A percentile compares a stretch with the other conserved stretches of the same genome.
Evolutionary conservation across 2,888 invertebrate genomes (phyloP).

Genomic region (Luperina nickerlii): DNA sequence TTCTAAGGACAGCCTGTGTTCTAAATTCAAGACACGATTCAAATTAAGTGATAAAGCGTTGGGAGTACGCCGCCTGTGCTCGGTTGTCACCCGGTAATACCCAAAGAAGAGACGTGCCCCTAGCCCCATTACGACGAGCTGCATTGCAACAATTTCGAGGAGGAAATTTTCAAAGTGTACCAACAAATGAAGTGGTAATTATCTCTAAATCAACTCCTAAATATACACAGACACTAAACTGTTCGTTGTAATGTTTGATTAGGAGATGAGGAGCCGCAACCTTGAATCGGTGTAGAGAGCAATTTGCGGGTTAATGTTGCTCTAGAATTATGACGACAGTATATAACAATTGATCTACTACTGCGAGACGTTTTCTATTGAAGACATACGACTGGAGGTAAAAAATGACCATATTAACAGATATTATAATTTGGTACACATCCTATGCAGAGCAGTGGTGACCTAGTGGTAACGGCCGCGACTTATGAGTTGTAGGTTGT

Average conservation of each 20-base stretch:
- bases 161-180: slow-evolving; percentile 59
- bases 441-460: no score
- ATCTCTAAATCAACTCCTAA: slow-evolving; percentile 45
- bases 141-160: slow-evolving; percentile 68
- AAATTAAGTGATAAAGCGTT: slow-evolving; percentile 88
- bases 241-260: slow-evolving; percentile 52
- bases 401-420: background rate
- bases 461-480: no score
- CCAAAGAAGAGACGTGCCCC: slow-evolving; percentile 75
- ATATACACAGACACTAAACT: slow-evolving; percentile 38
- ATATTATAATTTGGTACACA: background rate
- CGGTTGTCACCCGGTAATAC: slow-evolving; percentile 80
- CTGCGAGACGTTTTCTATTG: background rate
- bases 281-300: slow-evolving; percentile 26
- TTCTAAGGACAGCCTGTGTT: slow-evolving; percentile 74
- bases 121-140: slow-evolving; percentile 68
- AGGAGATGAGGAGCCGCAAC: slow-evolving; percentile 30
- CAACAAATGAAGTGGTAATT: slow-evolving; percentile 62
- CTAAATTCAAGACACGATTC: slow-evolving; percentile 86
- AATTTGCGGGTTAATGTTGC: slow-evolving; percentile 37
- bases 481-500: no score
- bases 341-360: slow-evolving; percentile 11
- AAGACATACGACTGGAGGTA: background rate
- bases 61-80: slow-evolving; percentile 76
- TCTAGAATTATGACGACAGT: slow-evolving; percentile 27